Conservation (phyloP, 1,140 invertebrate species). For the Cydia pomonella region DNA sequence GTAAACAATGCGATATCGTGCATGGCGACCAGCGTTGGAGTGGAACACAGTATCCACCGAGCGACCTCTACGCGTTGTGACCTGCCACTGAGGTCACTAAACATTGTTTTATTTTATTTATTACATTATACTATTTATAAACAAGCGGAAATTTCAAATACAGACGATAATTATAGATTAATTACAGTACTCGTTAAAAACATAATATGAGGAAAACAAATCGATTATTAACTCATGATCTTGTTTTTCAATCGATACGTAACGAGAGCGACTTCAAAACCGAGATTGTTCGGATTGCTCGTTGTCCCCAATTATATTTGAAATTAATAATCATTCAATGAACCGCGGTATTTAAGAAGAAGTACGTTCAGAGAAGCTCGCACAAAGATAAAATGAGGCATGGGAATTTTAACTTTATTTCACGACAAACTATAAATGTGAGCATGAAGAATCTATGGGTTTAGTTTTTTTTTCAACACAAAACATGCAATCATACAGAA, state of each 20-base stretch:
- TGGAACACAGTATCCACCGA: background rate
- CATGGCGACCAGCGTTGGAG: slow-evolving; percentile 10
- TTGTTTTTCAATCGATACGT: slow-evolving; percentile 19
- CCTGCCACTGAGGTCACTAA: slow-evolving; percentile 6
- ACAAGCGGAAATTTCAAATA: background rate
- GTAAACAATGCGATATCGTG: slow-evolving; percentile 24
- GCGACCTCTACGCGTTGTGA: slow-evolving; percentile 19
- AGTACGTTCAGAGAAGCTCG: background rate
- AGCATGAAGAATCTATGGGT: no score
- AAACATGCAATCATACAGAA: no score
- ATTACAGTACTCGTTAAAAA: slow-evolving; percentile 1
- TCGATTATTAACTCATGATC: slow-evolving; percentile 19
- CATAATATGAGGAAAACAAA: slow-evolving; percentile 5
- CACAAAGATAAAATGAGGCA: no score
- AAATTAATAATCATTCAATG: background rate
- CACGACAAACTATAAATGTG: no score
- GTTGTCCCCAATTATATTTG: slow-evolving; percentile 15
- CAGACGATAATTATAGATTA: background rate
- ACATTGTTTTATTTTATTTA: slow-evolving; percentile 1
- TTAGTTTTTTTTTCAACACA: no score
- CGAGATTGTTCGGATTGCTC: background rate
- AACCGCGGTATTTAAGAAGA: background rate
- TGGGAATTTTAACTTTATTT: no score
- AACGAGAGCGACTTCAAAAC: slow-evolving; percentile 11
- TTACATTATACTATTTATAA: slow-evolving; percentile 2